A percentile compares a stretch with the other conserved stretches of the same genome.
These are phyloP conservation scores for Pseudochirops corinnae DNA, from an alignment of 2,797 vertebrate species.

Conservation along the genomic window DNA sequence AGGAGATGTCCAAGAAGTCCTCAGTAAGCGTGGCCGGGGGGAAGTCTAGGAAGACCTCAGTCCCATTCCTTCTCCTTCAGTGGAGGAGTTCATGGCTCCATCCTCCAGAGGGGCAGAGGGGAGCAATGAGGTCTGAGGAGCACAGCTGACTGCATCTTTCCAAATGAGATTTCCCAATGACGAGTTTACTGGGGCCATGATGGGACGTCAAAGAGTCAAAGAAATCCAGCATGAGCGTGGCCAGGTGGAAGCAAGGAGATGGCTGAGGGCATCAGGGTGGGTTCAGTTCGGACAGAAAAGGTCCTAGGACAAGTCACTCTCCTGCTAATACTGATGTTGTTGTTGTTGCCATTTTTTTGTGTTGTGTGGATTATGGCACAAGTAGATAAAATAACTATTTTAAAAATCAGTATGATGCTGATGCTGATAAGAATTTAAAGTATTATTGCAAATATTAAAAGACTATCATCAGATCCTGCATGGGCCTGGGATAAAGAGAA, in stretches of 20 bases:
- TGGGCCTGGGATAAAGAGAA: neutral
- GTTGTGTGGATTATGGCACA: neutral
- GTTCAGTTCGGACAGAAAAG: neutral
- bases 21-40: neutral
- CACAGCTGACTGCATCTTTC: neutral
- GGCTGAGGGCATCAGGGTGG: neutral
- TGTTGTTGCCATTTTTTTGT: neutral
- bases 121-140: neutral
- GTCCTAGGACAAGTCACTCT: neutral
- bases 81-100: neutral
- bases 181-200: neutral
- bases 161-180: neutral
- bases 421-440: neutral
- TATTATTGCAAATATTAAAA: neutral
- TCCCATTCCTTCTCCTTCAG: neutral
- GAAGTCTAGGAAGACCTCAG: neutral
- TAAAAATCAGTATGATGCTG: neutral
- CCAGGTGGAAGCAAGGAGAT: neutral
- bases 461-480: neutral
- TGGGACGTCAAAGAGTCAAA: neutral
- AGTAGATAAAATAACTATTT: neutral
- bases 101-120: neutral
- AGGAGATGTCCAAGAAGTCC: neutral
- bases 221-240: neutral
- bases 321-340: neutral